Evolutionary conservation across 2,113 vertebrate species (phyloP), one percentile per base, ranked within the genome.

Genomic region (Propithecus coquereli): DNA sequence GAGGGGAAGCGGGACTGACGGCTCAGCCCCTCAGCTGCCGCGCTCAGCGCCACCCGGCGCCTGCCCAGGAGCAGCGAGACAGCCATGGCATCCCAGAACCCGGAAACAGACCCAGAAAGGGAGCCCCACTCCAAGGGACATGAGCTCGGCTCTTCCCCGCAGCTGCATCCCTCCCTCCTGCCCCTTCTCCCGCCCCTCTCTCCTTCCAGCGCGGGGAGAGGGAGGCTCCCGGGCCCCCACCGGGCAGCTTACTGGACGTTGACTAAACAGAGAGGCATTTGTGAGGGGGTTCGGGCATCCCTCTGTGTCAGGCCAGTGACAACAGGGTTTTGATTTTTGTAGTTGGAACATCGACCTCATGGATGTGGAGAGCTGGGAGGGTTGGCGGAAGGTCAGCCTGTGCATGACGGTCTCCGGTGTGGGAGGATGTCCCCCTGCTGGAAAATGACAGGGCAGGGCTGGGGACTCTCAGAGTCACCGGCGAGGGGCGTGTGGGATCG

Each of bases 351-450:
- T 18, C 7, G 57, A 45, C 30, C 47, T 17, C 37, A 10, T 2
- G 52, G 47, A 0, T 1, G 22, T 30, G 8, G 7, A 17, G 22
- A 27, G 80, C 11, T 0, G 0, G 40, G 12, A 6, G 59, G 8
- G 4, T 43, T 16, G 20, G 65, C 14, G 2, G 18, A 10, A 1
- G 10, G 43, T 7, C 25, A 8, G 16, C 40, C 45, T 30, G 57
- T 13, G 18, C 0, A 3, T 65, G 16, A 0, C 0, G 0, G 0
- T 66, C 57, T 27, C n/a, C 30, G 1, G 1, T 3, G 43, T 37
- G 88, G 61, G n/a, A 34, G 50, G 43, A 16, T 32, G 32, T 40
- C n/a, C 18, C 76, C 84, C 16, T 0, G 0, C 0, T 3, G 84
- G 54, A 22, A 71, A 18, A 23, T 0, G 1, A 22, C 32, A 66